Conservation (phyloP, 2,888 invertebrate species). For the Norana najaformis region DNA sequence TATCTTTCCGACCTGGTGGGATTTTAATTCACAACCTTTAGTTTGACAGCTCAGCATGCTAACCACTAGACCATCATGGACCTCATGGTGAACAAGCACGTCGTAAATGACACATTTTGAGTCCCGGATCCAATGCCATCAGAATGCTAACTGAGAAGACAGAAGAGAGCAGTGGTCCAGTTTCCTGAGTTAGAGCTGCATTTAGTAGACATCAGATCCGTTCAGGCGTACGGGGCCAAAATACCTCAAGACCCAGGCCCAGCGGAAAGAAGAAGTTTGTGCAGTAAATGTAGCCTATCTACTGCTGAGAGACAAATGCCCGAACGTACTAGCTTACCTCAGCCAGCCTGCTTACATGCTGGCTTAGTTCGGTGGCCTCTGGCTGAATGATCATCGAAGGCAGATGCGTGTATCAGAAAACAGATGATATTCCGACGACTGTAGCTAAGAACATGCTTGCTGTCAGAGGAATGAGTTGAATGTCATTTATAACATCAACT, state of each 20-base stretch:
- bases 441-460: conserved; percentile 1
- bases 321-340: neutral
- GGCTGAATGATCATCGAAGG: neutral
- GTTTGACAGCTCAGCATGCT: neutral
- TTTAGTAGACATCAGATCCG: neutral
- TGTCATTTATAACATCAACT: neutral
- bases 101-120: neutral
- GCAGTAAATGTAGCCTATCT: neutral
- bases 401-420: neutral
- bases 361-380: neutral
- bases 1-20: neutral
- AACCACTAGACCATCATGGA: neutral
- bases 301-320: neutral
- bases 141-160: neutral
- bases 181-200: neutral
- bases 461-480: conserved; percentile 13
- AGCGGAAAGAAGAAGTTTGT: neutral
- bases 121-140: neutral
- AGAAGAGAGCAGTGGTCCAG: neutral
- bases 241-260: neutral
- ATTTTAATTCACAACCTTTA: neutral
- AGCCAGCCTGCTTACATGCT: neutral
- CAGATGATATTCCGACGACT: neutral
- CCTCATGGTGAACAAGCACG: too few species aligned
- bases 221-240: neutral